Base-by-base conservation (phyloP, 2,888 invertebrate genomes). In the Cylindroiulus punctatus region DNA sequence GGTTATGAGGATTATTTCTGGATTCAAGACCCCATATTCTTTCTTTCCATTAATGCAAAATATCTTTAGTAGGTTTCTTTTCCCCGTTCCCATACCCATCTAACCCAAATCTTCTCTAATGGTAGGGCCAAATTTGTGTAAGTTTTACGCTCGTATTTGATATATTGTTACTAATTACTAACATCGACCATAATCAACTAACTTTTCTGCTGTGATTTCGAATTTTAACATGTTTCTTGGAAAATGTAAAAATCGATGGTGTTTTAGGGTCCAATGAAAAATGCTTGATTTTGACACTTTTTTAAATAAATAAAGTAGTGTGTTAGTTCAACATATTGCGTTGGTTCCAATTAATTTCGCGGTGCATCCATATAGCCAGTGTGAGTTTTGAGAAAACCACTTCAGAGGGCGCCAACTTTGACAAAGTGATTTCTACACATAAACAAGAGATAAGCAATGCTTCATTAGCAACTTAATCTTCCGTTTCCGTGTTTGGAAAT, bases 201-300 rank as follows among this genome's bases (percentile, higher is more conserved):
- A 52, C 52, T 19, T 52, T 52, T 52, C 52, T 52, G 52, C 52
- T 52, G 52, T 52, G 52, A 52, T 52, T 52, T 52, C 52, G 52
- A 52, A 52, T 52, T 52, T 52, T 52, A 5, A 52, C 52, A 52
- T 19, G 52, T 52, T 52, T 52, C 52, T 52, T 52, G 5, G 52
- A 52, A 44, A 52, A 52, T 52, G 52, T 52, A 52, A 52, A 52
- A 52, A 1, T 52, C 52, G 52, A 52, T 52, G 52, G 52, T 52
- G 19, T 19, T 52, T 19, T 44, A 52, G 52, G 52, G 52, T 52
- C 52, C 52, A 52, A 52, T 52, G 52, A 52, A 52, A 52, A 52
- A 52, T 52, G 52, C 19, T 52, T 52, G 19, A 52, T 19, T 52
- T 19, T 52, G 52, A 52, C 17, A 52, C 52, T 52, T 52, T 52